Conservation (phyloP, 2,797 vertebrate species). For the Lindbergichthys nudifrons region DNA sequence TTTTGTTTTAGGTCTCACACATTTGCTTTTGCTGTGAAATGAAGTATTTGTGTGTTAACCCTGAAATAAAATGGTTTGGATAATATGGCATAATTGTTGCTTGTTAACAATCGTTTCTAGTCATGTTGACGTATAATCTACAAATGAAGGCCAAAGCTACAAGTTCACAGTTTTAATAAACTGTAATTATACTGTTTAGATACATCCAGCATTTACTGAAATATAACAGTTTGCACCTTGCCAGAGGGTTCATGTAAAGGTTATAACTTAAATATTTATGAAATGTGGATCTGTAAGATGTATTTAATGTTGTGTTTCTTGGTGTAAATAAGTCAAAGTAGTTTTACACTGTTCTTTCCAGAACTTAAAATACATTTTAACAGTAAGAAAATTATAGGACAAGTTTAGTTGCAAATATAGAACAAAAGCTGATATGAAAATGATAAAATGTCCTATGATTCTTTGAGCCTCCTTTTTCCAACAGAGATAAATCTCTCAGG, state of each 20-base stretch:
- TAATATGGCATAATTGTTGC: background rate
- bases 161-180: conserved; percentile 1
- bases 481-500: conserved; percentile 21
- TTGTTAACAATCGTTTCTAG: conserved; percentile 6
- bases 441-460: conserved; percentile 26
- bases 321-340: background rate
- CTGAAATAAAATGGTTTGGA: conserved; percentile 13
- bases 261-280: background rate
- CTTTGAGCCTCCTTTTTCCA: conserved; percentile 4
- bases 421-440: background rate
- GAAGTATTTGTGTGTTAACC: background rate
- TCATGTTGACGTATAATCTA: background rate
- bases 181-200: background rate
- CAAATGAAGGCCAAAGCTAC: background rate
- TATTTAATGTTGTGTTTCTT: background rate
- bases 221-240: conserved; percentile 5
- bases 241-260: background rate
- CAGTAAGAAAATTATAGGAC: background rate
- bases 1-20: background rate
- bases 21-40: too few species aligned
- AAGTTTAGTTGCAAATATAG: conserved; percentile 6
- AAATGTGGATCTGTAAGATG: conserved; percentile 4
- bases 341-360: background rate
- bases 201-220: conserved; percentile 8
- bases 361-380: background rate